Base-by-base conservation (phyloP, 2,888 invertebrate species). In the Epiblema foenella region DNA sequence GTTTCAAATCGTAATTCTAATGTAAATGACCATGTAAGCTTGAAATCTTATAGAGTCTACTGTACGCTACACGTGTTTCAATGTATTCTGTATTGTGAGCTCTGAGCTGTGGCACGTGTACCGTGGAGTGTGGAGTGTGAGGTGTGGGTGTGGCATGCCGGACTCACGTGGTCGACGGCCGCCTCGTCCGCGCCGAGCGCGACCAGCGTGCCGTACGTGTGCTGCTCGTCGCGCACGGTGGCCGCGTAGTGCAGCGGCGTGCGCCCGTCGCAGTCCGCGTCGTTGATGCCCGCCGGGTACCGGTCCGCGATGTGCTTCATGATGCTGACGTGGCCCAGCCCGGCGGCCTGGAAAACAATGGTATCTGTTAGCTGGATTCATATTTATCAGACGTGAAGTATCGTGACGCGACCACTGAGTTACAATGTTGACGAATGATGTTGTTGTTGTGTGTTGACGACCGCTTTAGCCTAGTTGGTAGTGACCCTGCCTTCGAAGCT, bases 221-320 rank as follows among this genome's bases (percentile, higher is more conserved):
- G 94, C 75, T 95, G 96, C 67, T 96, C 96, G 79, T 98, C 97
- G 84, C 96, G 96, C 29, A 96, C 93, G 15, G 96, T 95, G 2
- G 97, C 97, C 0, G 98, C 97, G 89, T 97, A 98, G 89, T 98
- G 98, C 60, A 98, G 89, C 0, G 98, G 96, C 0, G 98, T 98
- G 76, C 97, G 94, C 24, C 98, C 98, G 73, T 98, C 97, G 81
- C 95, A 95, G 88, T 98, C 98, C 18, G 94, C 91, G 49, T 95
- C 95, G 63, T 95, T 94, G 33, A 96, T 94, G 2, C 96, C 95
- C 82, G 95, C 94, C 7, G 97, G 96, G 84, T 95, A 96, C 75
- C 95, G 94, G 58, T 95, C 94, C 0, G 96, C 85, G 57, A 98
- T 95, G 84, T 96, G 97, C 78, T 96, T 95, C 24, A 96, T 94